A percentile compares a stretch with the other conserved stretches of the same genome.
These are phyloP conservation scores for Drosophila azteca DNA, from an alignment of 1,140 invertebrate genomes.

Conservation along the genomic window DNA sequence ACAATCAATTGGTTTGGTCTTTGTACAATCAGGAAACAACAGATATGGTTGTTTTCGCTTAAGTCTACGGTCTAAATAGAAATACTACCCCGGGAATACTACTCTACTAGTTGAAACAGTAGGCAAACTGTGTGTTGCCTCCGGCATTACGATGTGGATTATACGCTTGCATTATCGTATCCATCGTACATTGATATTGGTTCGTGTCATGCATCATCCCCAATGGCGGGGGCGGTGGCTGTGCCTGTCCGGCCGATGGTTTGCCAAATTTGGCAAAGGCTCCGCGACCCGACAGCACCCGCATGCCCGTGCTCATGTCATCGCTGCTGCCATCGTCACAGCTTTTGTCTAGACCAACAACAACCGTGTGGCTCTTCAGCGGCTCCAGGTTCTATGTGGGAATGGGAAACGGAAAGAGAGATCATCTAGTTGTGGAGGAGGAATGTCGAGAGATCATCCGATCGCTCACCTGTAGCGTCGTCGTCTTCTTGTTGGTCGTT, in stretches of 20 bases:
- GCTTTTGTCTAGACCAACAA: constrained; percentile 54
- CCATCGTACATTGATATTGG: constrained; percentile 80
- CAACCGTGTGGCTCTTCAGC: constrained; percentile 41
- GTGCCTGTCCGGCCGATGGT: constrained; percentile 31
- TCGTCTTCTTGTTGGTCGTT: constrained; percentile 62
- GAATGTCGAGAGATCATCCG: background rate
- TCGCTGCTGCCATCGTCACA: constrained; percentile 66
- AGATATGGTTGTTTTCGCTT: constrained; percentile 23
- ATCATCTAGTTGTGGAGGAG: background rate
- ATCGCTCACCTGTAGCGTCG: constrained; percentile 71
- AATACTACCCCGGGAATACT: constrained; percentile 20
- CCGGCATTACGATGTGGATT: constrained; percentile 75
- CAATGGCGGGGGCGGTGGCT: constrained; percentile 14
- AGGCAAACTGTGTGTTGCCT: constrained; percentile 71
- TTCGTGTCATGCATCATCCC: constrained; percentile 54
- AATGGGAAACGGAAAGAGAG: background rate
- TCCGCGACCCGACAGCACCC: constrained; percentile 41
- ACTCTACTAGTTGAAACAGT: constrained; percentile 64
- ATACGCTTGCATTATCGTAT: constrained; percentile 83
- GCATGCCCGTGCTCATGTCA: constrained; percentile 45
- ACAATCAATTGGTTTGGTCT: constrained; percentile 57
- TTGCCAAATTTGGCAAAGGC: constrained; percentile 69
- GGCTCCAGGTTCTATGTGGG: constrained; percentile 64
- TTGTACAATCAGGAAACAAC: constrained; percentile 81
- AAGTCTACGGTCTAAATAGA: constrained; percentile 15